Percentiles rank a stretch among this genome's conserved stretches.
These are phyloP conservation scores for Pogonophryne albipinna DNA, from an alignment of 2,797 vertebrate species.

Conservation along the genomic window DNA sequence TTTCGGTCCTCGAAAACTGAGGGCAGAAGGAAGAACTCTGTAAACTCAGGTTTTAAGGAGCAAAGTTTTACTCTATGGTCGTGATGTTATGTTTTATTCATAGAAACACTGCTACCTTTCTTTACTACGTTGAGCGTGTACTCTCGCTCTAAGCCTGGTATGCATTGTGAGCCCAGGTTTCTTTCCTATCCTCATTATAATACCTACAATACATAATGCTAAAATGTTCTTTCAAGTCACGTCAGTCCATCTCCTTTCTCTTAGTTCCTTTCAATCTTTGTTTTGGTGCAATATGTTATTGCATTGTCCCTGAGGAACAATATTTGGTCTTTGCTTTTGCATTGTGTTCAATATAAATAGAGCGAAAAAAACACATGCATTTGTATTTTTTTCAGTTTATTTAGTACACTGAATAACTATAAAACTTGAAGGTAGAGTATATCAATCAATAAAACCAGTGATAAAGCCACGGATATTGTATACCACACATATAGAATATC, in stretches of 20 bases:
- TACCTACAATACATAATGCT: constrained; percentile 13
- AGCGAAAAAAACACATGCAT: no score
- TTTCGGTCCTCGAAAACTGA: neutral
- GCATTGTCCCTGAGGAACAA: neutral
- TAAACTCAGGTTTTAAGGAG: constrained; percentile 12
- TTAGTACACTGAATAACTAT: neutral
- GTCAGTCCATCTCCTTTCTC: constrained; percentile 1
- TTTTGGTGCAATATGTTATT: constrained; percentile 13
- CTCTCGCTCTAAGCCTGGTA: constrained; percentile 5
- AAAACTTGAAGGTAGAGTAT: neutral
- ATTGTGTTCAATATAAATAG: neutral
- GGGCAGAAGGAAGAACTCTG: neutral
- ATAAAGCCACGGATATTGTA: neutral
- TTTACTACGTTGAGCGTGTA: constrained; percentile 1
- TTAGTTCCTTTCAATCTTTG: neutral
- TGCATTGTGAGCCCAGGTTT: constrained; percentile 2
- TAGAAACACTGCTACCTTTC: constrained; percentile 1
- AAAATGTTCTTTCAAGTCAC: constrained; percentile 21
- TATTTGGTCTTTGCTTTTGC: neutral
- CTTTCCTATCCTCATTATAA: constrained; percentile 22
- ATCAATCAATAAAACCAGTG: neutral
- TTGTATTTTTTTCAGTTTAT: neutral
- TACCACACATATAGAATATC: neutral
- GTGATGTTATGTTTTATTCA: constrained; percentile 58
- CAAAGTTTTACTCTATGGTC: constrained; percentile 21